Evolutionary conservation across 37 sponge, comb jelly and placozoan genomes (phyloP).

Genomic region (Geodia barretti): DNA sequence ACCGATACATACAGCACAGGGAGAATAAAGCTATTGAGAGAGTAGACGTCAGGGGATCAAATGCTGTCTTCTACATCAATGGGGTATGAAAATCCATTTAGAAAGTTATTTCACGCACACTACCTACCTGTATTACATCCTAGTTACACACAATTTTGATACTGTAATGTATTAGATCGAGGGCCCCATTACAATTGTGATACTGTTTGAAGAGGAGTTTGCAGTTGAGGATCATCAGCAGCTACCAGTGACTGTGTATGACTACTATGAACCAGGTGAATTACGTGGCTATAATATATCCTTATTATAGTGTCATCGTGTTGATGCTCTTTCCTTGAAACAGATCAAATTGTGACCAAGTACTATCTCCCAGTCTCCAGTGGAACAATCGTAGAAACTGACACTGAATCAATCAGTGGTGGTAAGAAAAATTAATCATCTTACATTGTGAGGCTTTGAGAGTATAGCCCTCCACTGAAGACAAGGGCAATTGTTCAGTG

Average conservation of each 20-base stretch:
- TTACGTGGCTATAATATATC: neutral
- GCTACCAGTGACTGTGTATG: conserved; percentile 52
- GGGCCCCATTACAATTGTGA: neutral
- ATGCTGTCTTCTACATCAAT: conserved; percentile 38
- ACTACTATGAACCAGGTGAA: conserved; percentile 69
- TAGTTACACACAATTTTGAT: neutral
- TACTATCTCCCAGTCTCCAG: conserved; percentile 14
- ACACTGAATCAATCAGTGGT: too few species aligned
- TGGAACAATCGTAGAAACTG: too few species aligned
- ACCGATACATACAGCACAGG: neutral
- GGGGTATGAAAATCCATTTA: conserved; percentile 12
- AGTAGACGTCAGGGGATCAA: conserved; percentile 18
- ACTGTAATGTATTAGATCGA: neutral
- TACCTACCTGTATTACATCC: neutral
- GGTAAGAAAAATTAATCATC: too few species aligned
- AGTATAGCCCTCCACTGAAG: too few species aligned
- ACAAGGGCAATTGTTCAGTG: too few species aligned
- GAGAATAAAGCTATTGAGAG: conserved; percentile 16
- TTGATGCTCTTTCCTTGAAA: neutral
- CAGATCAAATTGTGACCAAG: conserved; percentile 21
- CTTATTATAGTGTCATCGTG: neutral
- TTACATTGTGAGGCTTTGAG: too few species aligned
- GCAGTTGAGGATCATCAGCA: conserved; percentile 34
- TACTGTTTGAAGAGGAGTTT: conserved; percentile 21
- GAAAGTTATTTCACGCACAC: conserved; percentile 4